Conservation (phyloP, 2,888 invertebrate genomes). For the Acleris holmiana region DNA sequence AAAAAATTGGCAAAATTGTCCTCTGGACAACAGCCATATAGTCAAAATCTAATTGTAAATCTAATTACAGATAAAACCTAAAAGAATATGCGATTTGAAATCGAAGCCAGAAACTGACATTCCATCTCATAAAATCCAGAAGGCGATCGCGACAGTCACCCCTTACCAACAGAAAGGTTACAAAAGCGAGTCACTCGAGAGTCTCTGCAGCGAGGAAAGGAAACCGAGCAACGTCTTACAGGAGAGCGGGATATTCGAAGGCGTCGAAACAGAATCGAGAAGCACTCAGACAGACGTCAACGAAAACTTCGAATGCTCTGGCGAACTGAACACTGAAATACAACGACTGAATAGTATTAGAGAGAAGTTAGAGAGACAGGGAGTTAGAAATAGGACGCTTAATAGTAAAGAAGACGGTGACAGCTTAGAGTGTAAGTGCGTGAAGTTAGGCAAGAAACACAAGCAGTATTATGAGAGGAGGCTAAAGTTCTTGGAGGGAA, state of each 20-base stretch:
- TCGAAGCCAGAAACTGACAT: conserved; percentile 70
- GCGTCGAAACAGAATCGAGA: conserved; percentile 76
- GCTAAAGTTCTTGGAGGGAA: conserved; percentile 86
- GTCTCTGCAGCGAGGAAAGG: conserved; percentile 74
- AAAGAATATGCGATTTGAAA: conserved; percentile 72
- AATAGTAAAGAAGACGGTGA: conserved; percentile 72
- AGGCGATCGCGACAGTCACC: conserved; percentile 87
- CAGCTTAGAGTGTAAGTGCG: conserved; percentile 77
- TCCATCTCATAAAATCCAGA: conserved; percentile 74
- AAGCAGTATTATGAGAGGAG: conserved; percentile 88
- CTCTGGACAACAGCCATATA: too few relatives aligned
- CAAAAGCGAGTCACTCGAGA: conserved; percentile 77
- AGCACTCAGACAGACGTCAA: conserved; percentile 85
- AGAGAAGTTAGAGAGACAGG: conserved; percentile 85
- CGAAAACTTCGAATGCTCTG: conserved; percentile 78
- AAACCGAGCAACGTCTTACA: conserved; percentile 85
- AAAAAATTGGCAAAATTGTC: too few relatives aligned
- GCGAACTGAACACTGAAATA: conserved; percentile 85
- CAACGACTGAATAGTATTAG: conserved; percentile 86
- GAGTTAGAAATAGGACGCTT: conserved; percentile 78
- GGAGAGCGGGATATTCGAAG: conserved; percentile 90
- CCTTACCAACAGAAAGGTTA: conserved; percentile 83
- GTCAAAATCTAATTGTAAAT: conserved; percentile 3
- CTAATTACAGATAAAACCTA: conserved; percentile 70
- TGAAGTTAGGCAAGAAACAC: conserved; percentile 83